Evolutionary conservation across 1,140 invertebrate genomes (phyloP).

Genomic region (Xylocopa sonorina): DNA sequence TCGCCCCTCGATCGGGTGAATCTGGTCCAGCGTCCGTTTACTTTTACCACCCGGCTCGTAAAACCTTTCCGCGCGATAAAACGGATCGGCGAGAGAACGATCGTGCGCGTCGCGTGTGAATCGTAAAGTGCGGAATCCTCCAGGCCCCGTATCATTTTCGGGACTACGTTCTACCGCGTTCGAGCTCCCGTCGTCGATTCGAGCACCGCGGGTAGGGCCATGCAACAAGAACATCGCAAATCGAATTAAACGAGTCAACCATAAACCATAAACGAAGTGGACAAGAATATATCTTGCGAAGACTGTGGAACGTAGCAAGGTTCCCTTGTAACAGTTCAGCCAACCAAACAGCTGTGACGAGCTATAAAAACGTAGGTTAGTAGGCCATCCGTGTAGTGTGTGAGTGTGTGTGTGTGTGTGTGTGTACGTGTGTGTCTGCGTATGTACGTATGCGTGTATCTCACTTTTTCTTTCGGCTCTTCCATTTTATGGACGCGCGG

Average conservation of each 20-base stretch:
- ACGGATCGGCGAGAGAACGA: slow-evolving; percentile 28
- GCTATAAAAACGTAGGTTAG: slow-evolving; percentile 82
- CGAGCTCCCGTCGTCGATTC: slow-evolving; percentile 59
- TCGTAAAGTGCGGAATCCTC: no score
- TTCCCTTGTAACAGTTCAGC: slow-evolving; percentile 83
- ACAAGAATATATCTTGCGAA: slow-evolving; percentile 78
- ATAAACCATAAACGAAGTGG: slow-evolving; percentile 74
- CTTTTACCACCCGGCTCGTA: slow-evolving; percentile 1
- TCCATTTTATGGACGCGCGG: slow-evolving; percentile 8
- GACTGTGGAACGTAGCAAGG: slow-evolving; percentile 83
- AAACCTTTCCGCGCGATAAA: slow-evolving; percentile 32
- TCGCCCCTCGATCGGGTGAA: not conserved
- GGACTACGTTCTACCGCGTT: not conserved
- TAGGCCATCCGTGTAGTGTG: slow-evolving; percentile 68
- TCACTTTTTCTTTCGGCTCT: not conserved
- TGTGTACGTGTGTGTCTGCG: slow-evolving; percentile 28
- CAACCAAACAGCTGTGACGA: slow-evolving; percentile 82
- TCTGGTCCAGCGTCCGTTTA: not conserved
- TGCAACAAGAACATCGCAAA: slow-evolving; percentile 81
- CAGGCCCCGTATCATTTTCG: no score
- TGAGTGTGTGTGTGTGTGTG: slow-evolving; percentile 51
- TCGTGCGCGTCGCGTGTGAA: slow-evolving; percentile 15
- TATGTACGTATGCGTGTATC: slow-evolving; percentile 19
- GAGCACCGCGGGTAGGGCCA: slow-evolving; percentile 78
- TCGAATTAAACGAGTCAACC: slow-evolving; percentile 77